These are phyloP conservation scores for Varanus komodoensis DNA, from an alignment of 2,113 vertebrate genomes.

Conservation along the genomic window DNA sequence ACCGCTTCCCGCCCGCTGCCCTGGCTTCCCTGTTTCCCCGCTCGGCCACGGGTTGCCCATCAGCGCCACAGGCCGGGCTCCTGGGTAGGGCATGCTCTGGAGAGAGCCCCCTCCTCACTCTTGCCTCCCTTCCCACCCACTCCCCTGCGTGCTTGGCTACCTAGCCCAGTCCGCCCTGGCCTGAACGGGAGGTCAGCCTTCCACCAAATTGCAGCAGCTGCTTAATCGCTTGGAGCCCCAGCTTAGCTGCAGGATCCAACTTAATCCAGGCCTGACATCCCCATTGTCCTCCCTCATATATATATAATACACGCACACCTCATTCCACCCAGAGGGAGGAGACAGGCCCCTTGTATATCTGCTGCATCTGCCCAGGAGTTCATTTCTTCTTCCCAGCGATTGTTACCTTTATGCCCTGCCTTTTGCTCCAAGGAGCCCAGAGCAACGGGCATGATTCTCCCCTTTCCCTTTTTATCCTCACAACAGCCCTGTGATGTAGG, in stretches of 20 bases:
- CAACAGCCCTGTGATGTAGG: too few species aligned
- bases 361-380: too few species aligned
- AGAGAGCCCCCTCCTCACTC: not conserved
- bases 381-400: too few species aligned
- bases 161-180: not conserved
- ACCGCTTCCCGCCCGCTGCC: not conserved
- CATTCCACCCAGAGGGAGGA: not conserved
- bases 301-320: not conserved
- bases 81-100: not conserved
- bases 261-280: slow-evolving; percentile 33
- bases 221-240: slow-evolving; percentile 20
- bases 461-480: too few species aligned
- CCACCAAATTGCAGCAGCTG: slow-evolving; percentile 23
- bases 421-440: too few species aligned
- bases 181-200: slow-evolving; percentile 16
- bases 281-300: not conserved
- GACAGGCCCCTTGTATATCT: not conserved
- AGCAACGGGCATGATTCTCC: too few species aligned
- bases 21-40: not conserved
- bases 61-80: not conserved
- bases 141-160: not conserved
- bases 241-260: slow-evolving; percentile 28
- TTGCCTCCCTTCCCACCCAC: not conserved
- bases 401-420: too few species aligned
- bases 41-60: too few species aligned